These are phyloP conservation scores for Bos javanicus DNA, from an alignment of 2,113 vertebrate genomes.

Conservation along the genomic window DNA sequence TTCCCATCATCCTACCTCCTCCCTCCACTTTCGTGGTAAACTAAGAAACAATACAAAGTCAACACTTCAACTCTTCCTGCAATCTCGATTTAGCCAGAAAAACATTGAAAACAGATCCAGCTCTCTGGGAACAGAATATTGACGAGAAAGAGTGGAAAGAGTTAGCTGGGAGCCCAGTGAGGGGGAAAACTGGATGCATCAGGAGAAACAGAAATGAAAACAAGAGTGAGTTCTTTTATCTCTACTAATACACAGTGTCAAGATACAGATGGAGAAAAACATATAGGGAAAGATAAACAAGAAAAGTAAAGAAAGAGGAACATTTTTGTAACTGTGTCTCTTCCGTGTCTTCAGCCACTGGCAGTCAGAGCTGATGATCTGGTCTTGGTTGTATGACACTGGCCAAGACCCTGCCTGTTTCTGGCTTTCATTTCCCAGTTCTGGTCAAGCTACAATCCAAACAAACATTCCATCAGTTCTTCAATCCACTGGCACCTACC, in stretches of 20 bases:
- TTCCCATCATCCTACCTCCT: not conserved
- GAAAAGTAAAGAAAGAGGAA: not conserved
- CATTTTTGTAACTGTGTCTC: not conserved
- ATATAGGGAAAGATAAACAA: not conserved
- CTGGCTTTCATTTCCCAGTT: not conserved
- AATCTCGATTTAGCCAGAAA: not conserved
- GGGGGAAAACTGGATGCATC: not conserved
- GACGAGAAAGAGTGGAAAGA: not conserved
- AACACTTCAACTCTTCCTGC: not conserved
- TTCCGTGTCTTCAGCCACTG: not conserved
- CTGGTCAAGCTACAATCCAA: not conserved
- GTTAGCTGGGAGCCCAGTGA: not conserved
- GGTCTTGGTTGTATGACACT: not conserved
- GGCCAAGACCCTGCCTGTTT: not conserved
- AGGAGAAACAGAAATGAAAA: slow-evolving; percentile 32
- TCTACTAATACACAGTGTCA: not conserved
- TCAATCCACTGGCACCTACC: not conserved
- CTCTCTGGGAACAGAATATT: not conserved
- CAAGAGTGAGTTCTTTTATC: not conserved
- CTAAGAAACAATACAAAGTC: not conserved
- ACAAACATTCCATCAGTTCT: not conserved
- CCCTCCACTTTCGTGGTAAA: not conserved
- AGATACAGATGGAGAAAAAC: not conserved
- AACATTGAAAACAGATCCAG: not conserved
- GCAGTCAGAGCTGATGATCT: not conserved